phyloP scores from a whole-genome alignment of 2,888 invertebrate species.

The Ophion ventricosus region DNA sequence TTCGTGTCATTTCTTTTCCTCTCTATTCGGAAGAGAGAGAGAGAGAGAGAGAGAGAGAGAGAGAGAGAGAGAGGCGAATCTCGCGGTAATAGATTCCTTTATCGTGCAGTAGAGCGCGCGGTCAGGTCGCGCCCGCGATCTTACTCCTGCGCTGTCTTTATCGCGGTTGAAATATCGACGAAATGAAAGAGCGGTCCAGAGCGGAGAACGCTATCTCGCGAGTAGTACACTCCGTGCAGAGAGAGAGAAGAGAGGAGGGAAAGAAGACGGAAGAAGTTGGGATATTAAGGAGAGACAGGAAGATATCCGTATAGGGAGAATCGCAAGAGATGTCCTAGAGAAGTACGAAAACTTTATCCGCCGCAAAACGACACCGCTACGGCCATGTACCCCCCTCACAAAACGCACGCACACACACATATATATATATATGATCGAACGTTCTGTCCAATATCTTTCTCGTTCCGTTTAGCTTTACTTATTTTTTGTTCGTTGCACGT shows the following conservation, averaged over 20 bases:
- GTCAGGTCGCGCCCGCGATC: slow-evolving; percentile 69
- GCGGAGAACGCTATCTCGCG: slow-evolving; percentile 48
- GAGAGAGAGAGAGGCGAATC: slow-evolving; percentile 47
- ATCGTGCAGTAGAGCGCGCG: slow-evolving; percentile 70
- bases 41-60: neutral
- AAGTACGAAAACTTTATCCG: slow-evolving; percentile 59
- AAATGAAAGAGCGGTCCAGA: slow-evolving; percentile 71
- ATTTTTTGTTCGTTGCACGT: neutral
- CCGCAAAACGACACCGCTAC: slow-evolving; percentile 29
- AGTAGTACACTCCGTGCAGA: slow-evolving; percentile 27
- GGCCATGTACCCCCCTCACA: neutral
- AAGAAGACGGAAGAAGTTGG: neutral
- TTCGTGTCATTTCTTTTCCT: slow-evolving; percentile 49
- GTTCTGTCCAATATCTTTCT: slow-evolving; percentile 42
- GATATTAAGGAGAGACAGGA: slow-evolving; percentile 42
- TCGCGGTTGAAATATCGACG: slow-evolving; percentile 76
- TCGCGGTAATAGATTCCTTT: slow-evolving; percentile 78
- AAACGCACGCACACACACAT: neutral
- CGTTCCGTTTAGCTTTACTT: neutral
- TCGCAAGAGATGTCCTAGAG: slow-evolving; percentile 20
- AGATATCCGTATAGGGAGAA: slow-evolving; percentile 37
- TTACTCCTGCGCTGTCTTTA: slow-evolving; percentile 72
- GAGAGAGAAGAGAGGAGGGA: neutral
- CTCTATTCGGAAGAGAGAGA: slow-evolving; percentile 7
- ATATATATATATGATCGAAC: slow-evolving; percentile 18